phyloP scores from a whole-genome alignment of 2,888 invertebrate species.

The Druceiella hillmani region DNA sequence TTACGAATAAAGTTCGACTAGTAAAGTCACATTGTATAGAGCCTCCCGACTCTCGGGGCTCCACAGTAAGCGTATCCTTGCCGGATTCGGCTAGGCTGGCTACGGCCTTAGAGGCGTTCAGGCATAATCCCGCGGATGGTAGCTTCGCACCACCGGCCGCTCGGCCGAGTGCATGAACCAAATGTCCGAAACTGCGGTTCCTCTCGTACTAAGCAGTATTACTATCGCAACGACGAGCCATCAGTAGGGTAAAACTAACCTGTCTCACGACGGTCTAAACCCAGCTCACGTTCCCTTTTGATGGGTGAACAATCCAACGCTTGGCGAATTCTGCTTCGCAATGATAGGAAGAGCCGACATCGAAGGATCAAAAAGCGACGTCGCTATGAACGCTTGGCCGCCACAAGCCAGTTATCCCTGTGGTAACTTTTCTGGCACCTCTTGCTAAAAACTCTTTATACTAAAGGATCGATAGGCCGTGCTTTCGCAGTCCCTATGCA shows the following conservation, averaged over 20 bases:
- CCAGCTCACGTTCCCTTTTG: conserved; percentile 61
- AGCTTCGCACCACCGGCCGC: conserved; percentile 61
- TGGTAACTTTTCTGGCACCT: conserved; percentile 70
- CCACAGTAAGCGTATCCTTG: conserved; percentile 36
- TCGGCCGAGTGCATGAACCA: conserved; percentile 59
- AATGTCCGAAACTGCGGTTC: conserved; percentile 56
- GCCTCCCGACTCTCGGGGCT: conserved; percentile 42
- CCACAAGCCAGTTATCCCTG: conserved; percentile 65
- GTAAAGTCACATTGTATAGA: conserved; percentile 41
- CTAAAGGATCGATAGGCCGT: conserved; percentile 63
- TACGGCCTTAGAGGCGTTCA: conserved; percentile 58
- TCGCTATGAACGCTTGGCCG: conserved; percentile 60
- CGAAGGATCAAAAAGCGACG: conserved; percentile 67
- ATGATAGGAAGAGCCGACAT: conserved; percentile 73
- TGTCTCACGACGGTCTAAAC: conserved; percentile 62
- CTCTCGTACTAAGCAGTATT: conserved; percentile 52
- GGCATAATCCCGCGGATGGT: conserved; percentile 59
- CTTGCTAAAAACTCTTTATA: conserved; percentile 52
- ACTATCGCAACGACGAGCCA: conserved; percentile 50
- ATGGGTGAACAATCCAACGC: conserved; percentile 68
- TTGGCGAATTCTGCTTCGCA: conserved; percentile 66
- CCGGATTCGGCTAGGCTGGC: conserved; percentile 53
- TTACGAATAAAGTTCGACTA: conserved; percentile 31
- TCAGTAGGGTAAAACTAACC: conserved; percentile 58
- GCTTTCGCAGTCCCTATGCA: conserved; percentile 60